These are phyloP conservation scores for Ptilodon capucinus DNA, from an alignment of 2,888 invertebrate genomes.

Conservation along the genomic window DNA sequence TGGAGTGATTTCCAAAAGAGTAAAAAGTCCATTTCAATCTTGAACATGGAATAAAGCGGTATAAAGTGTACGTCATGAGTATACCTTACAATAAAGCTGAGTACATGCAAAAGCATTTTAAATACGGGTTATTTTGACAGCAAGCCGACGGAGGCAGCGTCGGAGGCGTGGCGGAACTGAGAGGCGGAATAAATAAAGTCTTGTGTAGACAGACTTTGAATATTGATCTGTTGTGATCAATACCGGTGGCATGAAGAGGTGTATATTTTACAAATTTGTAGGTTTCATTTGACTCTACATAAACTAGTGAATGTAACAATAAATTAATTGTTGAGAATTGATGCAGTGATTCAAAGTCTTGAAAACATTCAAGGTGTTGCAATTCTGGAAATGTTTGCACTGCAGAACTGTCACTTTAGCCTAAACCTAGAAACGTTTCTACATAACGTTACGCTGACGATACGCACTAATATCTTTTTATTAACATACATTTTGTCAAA, in stretches of 20 bases:
- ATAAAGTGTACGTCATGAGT: background rate
- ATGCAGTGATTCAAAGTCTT: no score
- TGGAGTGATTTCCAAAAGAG: no score
- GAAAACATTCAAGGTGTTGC: no score
- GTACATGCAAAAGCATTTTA: conserved; percentile 21
- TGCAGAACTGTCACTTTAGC: no score
- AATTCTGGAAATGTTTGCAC: no score
- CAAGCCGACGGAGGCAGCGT: conserved; percentile 22
- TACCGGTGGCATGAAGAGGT: conserved; percentile 1
- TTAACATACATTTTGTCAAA: no score
- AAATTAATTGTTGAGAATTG: no score
- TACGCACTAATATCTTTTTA: no score
- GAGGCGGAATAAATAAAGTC: conserved; percentile 36
- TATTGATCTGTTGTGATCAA: conserved; percentile 29
- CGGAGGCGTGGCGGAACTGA: conserved; percentile 23
- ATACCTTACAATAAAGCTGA: conserved; percentile 7
- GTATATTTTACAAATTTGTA: conserved; percentile 1
- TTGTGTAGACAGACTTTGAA: conserved; percentile 28
- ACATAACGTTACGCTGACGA: no score
- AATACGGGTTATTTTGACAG: conserved; percentile 38
- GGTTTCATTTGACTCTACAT: background rate
- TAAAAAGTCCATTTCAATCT: no score
- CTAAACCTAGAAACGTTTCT: no score
- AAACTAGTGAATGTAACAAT: background rate
- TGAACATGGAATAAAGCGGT: no score